A percentile compares a stretch with the other conserved stretches of the same genome.
phyloP scores from a whole-genome alignment of 2,797 vertebrate genomes.

The Girardinus metallicus region DNA sequence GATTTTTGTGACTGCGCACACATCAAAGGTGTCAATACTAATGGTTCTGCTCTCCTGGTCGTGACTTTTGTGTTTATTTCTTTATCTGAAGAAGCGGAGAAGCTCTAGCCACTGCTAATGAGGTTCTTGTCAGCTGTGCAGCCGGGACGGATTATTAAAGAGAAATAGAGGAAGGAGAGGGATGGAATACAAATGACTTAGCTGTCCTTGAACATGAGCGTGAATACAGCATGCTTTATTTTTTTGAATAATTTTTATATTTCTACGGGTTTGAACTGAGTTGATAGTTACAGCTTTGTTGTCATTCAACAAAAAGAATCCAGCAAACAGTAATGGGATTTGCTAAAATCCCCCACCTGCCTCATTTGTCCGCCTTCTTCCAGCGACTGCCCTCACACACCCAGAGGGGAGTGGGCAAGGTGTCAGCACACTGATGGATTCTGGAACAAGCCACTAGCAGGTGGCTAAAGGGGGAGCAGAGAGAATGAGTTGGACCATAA shows the following conservation, averaged over 20 bases:
- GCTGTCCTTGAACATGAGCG: constrained; percentile 18
- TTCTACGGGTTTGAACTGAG: constrained; percentile 14
- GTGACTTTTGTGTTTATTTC: constrained; percentile 47
- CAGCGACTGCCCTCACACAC: constrained; percentile 36
- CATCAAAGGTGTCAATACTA: constrained; percentile 47
- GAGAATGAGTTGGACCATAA: neutral
- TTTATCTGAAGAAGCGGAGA: constrained; percentile 39
- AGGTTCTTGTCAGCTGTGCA: constrained; percentile 51
- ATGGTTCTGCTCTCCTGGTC: constrained; percentile 26
- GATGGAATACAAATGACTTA: constrained; percentile 50
- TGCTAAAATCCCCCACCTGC: constrained; percentile 12
- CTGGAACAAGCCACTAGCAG: constrained; percentile 58
- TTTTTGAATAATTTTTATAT: neutral
- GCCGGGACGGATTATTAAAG: constrained; percentile 38
- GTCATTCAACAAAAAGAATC: constrained; percentile 8
- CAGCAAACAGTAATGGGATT: constrained; percentile 13
- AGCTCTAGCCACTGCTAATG: constrained; percentile 43
- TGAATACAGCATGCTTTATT: neutral
- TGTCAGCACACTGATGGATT: constrained; percentile 37
- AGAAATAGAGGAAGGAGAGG: constrained; percentile 38
- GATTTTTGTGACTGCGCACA: constrained; percentile 44
- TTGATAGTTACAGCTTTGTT: neutral
- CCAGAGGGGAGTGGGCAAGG: constrained; percentile 43
- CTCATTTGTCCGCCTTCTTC: constrained; percentile 35
- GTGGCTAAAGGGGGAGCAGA: constrained; percentile 20